Conservation (phyloP, 2,797 vertebrate species). For the Periophthalmus magnuspinnatus region DNA sequence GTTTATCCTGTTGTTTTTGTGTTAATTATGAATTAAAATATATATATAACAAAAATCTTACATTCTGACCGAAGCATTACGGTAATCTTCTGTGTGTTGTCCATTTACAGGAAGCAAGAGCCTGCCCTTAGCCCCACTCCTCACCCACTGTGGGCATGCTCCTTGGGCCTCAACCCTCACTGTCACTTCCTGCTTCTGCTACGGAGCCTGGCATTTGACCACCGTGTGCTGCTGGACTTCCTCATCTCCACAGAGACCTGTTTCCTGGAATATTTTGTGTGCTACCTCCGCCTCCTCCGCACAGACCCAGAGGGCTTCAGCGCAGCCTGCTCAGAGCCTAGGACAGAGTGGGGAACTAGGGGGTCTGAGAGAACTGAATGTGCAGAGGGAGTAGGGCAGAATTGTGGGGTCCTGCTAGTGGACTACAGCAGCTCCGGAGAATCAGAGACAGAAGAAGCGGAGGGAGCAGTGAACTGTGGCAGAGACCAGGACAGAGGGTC, state of each 20-base stretch:
- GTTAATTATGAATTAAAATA: too few species aligned
- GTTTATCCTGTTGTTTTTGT: too few species aligned
- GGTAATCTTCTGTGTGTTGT: not conserved
- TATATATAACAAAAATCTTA: too few species aligned
- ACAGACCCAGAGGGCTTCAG: constrained; percentile 78
- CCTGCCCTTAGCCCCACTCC: constrained; percentile 5
- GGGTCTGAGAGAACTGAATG: not conserved
- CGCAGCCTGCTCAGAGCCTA: constrained; percentile 59
- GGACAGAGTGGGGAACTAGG: not conserved
- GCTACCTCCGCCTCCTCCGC: constrained; percentile 85
- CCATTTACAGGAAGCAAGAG: constrained; percentile 32
- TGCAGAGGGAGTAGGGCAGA: not conserved
- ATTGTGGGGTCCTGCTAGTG: constrained; percentile 69
- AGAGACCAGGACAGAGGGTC: not conserved
- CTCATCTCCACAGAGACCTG: constrained; percentile 94
- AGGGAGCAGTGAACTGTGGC: constrained; percentile 13
- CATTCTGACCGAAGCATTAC: not conserved
- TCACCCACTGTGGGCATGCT: constrained; percentile 44
- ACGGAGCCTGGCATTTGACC: constrained; percentile 84
- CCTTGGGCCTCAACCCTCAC: constrained; percentile 86
- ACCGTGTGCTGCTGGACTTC: constrained; percentile 90
- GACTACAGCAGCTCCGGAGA: constrained; percentile 89
- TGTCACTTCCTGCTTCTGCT: constrained; percentile 89
- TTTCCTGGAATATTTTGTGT: constrained; percentile 92
- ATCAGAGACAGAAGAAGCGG: constrained; percentile 76